Evolutionary conservation across 2,797 vertebrate genomes (phyloP).

Genomic region (Carcharodon carcharias): DNA sequence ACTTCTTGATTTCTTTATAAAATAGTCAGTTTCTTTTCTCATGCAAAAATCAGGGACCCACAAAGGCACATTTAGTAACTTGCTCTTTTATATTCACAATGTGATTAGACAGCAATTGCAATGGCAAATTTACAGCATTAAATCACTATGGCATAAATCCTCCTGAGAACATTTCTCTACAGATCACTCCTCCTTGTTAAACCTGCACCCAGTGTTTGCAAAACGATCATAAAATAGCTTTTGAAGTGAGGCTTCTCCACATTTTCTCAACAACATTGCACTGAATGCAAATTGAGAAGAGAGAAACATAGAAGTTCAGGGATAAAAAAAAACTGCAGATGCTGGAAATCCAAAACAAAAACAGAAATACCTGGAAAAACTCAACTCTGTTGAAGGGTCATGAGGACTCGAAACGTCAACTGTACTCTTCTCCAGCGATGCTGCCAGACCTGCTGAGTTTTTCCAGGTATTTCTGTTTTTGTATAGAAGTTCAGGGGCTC

Average conservation of each 20-base stretch:
- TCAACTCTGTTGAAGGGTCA: too few relatives aligned
- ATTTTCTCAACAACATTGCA: constrained; percentile 49
- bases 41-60: constrained; percentile 20
- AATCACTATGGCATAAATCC: neutral
- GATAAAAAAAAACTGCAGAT: neutral
- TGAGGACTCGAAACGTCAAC: too few relatives aligned
- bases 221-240: constrained; percentile 57
- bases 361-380: too few relatives aligned
- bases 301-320: neutral
- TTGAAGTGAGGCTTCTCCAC: constrained; percentile 49
- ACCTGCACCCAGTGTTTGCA: constrained; percentile 52
- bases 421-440: too few relatives aligned
- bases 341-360: too few relatives aligned
- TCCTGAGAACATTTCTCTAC: neutral
- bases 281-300: constrained; percentile 29
- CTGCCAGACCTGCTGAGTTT: neutral
- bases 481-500: neutral
- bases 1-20: constrained; percentile 4
- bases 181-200: constrained; percentile 51
- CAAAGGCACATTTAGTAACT: neutral
- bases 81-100: constrained; percentile 6
- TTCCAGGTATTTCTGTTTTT: too few relatives aligned
- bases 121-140: constrained; percentile 9
- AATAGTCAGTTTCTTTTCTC: neutral
- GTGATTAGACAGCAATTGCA: neutral